Evolutionary conservation across 2,797 vertebrate genomes (phyloP), one percentile per base, ranked within the genome.

Genomic region (Remorina albescens): DNA sequence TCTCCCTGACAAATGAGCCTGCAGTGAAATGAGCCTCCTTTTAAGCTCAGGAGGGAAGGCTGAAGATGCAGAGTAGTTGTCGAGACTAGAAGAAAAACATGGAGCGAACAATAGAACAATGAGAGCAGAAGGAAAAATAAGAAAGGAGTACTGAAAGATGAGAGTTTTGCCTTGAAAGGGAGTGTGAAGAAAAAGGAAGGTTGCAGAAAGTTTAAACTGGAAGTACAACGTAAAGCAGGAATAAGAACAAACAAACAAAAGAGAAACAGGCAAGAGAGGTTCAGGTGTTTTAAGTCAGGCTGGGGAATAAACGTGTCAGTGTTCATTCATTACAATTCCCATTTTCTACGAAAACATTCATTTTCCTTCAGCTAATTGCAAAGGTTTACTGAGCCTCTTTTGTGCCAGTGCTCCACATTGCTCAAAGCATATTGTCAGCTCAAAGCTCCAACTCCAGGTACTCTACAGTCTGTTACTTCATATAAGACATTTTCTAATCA

Each of bases 1-100:
- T 90, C 80, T 87, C 78, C 74, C 44, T 82, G 80, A 87, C 84
- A 89, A 85, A 85, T 76, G 75, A 80, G 81, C 55, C 23, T 13
- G 70, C 70, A 82, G 61, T 63, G 70, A 88, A 86, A 83, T 71
- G 67, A 88, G 80, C 77, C 70, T 80, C 42, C 26, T 59, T 83
- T 66, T 34, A 49, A 21, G 74, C 70, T 67, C 61, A 62, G 60
- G 65, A 66, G 62, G 58, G 57, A 54, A 23, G 54, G 51, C 37
- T 46, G 71, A 67, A 59, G 70, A 75, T 79, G 68, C 78, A 58
- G 59, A 76, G 71, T 25, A 39, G 49, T 1, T 15, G 58, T 54
- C 32, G 65, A 49, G 74, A 57, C 21, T 34, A 61, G 62, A 46
- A n/a, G 36, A 55, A 23, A 57, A 56, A 59, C 57, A 73, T 42